These are phyloP conservation scores for Chondrosia reniformis DNA, from an alignment of 37 sponge, comb jelly and placozoan species.

Conservation along the genomic window DNA sequence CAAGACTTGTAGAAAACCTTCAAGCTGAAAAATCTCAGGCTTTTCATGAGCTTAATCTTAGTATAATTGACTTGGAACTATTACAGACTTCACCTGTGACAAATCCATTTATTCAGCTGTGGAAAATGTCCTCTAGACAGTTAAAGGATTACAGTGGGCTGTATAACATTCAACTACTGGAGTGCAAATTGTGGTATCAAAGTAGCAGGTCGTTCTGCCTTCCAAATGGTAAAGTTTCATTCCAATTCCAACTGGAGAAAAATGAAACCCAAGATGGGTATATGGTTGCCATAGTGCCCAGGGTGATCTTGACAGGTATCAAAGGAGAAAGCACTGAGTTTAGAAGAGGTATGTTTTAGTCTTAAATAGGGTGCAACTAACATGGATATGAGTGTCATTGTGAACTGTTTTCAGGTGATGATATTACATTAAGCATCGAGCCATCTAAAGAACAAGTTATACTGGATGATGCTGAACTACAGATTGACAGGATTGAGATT, in stretches of 20 bases:
- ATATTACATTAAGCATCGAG: too few relatives aligned
- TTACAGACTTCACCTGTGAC: neutral
- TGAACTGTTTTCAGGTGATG: too few relatives aligned
- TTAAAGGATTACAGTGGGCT: constrained; percentile 12
- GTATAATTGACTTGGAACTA: neutral
- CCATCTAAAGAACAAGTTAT: too few relatives aligned
- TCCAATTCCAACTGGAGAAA: constrained; percentile 10
- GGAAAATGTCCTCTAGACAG: neutral
- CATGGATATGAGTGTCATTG: too few relatives aligned
- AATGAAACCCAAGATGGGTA: neutral
- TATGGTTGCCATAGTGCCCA: neutral
- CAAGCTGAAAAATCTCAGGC: neutral
- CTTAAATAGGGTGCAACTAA: too few relatives aligned
- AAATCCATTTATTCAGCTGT: neutral
- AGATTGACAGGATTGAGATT: too few relatives aligned
- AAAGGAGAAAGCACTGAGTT: too few relatives aligned
- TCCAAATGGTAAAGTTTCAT: neutral
- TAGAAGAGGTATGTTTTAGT: too few relatives aligned
- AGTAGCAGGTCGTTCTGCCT: neutral
- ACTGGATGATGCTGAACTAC: too few relatives aligned
- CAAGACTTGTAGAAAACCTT: neutral
- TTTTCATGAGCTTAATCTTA: too few relatives aligned
- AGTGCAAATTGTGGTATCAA: neutral
- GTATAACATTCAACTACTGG: neutral
- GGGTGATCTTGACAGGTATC: neutral